A percentile compares a stretch with the other conserved stretches of the same genome.
Conservation (phyloP, 2,797 vertebrate species). For the Craterocephalus amniculus region DNA sequence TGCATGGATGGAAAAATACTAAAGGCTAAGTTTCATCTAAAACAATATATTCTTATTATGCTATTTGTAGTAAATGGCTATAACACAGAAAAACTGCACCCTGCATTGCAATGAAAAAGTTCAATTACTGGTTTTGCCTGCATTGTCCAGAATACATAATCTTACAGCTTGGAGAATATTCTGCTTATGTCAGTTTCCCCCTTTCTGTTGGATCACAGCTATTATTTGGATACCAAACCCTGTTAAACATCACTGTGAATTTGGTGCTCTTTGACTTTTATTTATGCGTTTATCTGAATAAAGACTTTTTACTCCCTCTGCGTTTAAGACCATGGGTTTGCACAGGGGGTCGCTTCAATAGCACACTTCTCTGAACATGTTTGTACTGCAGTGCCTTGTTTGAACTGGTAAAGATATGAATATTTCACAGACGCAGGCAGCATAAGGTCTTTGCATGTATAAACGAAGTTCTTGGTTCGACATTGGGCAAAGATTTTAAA, state of each 20-base stretch:
- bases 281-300: conserved; percentile 78
- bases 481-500: conserved; percentile 8
- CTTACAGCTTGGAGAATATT: conserved; percentile 13
- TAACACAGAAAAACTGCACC: conserved; percentile 39
- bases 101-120: conserved; percentile 18
- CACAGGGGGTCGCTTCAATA: conserved; percentile 47
- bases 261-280: conserved; percentile 75
- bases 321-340: conserved; percentile 25
- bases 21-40: conserved; percentile 17
- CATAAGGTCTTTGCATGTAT: conserved; percentile 34
- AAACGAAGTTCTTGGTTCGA: conserved; percentile 22
- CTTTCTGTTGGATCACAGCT: conserved; percentile 33
- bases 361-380: conserved; percentile 35
- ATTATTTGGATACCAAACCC: conserved; percentile 64
- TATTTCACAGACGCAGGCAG: conserved; percentile 37
- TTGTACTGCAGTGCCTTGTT: conserved; percentile 77
- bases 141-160: neutral
- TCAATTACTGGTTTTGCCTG: conserved; percentile 6
- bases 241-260: conserved; percentile 82
- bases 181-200: conserved; percentile 19
- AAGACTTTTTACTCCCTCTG: conserved; percentile 64
- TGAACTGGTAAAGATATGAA: conserved; percentile 37
- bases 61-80: conserved; percentile 40
- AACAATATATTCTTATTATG: neutral
- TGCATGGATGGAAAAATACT: neutral